Percentiles rank a stretch among this genome's conserved stretches.
These are phyloP conservation scores for Spodoptera exigua DNA, from an alignment of 2,888 invertebrate species.

Conservation along the genomic window DNA sequence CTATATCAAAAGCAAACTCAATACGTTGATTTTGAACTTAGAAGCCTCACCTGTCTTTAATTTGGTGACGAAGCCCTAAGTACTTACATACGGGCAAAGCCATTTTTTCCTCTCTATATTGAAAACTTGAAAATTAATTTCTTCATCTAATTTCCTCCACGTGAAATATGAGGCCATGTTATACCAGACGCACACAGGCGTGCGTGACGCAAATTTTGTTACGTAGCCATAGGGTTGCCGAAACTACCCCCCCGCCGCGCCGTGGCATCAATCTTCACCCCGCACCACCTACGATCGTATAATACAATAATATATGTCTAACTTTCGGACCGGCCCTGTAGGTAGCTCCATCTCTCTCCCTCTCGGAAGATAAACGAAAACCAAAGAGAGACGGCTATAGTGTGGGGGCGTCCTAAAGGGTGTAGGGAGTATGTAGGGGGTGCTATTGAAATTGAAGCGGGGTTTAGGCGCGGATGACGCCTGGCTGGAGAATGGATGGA, in stretches of 20 bases:
- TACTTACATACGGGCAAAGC: slow-evolving; percentile 65
- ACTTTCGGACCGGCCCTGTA: slow-evolving; percentile 89
- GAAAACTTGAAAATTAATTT: slow-evolving; percentile 88
- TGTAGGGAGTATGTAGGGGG: slow-evolving; percentile 87
- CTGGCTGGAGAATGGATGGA: slow-evolving; percentile 89
- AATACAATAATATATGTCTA: slow-evolving; percentile 90
- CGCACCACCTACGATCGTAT: slow-evolving; percentile 87
- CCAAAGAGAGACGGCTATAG: slow-evolving; percentile 66
- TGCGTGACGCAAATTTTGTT: slow-evolving; percentile 85
- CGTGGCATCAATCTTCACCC: slow-evolving; percentile 88
- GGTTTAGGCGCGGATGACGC: slow-evolving; percentile 89
- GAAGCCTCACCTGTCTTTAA: slow-evolving; percentile 78
- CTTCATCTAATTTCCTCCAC: slow-evolving; percentile 83
- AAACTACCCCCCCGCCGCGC: slow-evolving; percentile 82
- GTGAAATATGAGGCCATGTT: slow-evolving; percentile 85
- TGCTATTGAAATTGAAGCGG: slow-evolving; percentile 89
- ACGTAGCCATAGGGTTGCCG: slow-evolving; percentile 87
- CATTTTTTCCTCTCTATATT: slow-evolving; percentile 83
- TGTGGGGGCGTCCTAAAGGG: slow-evolving; percentile 88
- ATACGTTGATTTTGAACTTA: slow-evolving; percentile 58
- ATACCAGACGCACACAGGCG: slow-evolving; percentile 74
- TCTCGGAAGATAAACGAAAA: slow-evolving; percentile 53
- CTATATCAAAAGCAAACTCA: slow-evolving; percentile 34
- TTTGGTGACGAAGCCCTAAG: slow-evolving; percentile 71
- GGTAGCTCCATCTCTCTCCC: slow-evolving; percentile 74